These are phyloP conservation scores for Ceratothoa steindachneri DNA, from an alignment of 2,888 invertebrate species.

Conservation along the genomic window DNA sequence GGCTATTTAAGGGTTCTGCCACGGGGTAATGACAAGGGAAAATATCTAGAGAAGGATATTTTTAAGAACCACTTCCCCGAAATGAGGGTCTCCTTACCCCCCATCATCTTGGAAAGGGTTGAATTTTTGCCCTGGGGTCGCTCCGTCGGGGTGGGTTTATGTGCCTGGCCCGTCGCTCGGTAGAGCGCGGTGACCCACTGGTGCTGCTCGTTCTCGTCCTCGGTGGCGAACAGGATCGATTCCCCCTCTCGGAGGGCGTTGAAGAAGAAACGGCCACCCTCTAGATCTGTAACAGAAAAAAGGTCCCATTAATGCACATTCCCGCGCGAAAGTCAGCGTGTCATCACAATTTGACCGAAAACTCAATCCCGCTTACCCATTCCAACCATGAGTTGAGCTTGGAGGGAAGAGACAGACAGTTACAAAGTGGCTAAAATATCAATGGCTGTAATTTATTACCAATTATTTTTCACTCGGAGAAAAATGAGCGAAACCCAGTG, in stretches of 20 bases:
- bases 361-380: slow-evolving; percentile 67
- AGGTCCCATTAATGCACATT: slow-evolving; percentile 7
- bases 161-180: slow-evolving; percentile 98
- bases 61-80: too few species aligned
- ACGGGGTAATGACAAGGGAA: too few species aligned
- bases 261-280: slow-evolving; percentile 92
- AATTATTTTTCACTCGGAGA: too few species aligned
- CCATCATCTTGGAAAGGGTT: slow-evolving; percentile 81
- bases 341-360: too few species aligned
- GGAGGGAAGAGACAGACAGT: slow-evolving; percentile 14
- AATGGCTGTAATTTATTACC: too few species aligned
- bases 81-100: slow-evolving; percentile 73
- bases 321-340: too few species aligned
- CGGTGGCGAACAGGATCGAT: slow-evolving; percentile 89
- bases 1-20: too few species aligned
- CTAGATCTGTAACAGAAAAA: too few species aligned
- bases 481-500: too few species aligned
- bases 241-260: slow-evolving; percentile 98
- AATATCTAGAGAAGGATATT: too few species aligned
- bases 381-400: slow-evolving; percentile 86
- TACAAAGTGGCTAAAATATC: too few species aligned
- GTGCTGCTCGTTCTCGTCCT: slow-evolving; percentile 96
- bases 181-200: slow-evolving; percentile 99
- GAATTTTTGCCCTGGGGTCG: slow-evolving; percentile 78
- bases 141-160: slow-evolving; percentile 94